A percentile compares a stretch with the other conserved stretches of the same genome.
These are phyloP conservation scores for Andricus curvator DNA, from an alignment of 2,888 invertebrate genomes.

Conservation along the genomic window DNA sequence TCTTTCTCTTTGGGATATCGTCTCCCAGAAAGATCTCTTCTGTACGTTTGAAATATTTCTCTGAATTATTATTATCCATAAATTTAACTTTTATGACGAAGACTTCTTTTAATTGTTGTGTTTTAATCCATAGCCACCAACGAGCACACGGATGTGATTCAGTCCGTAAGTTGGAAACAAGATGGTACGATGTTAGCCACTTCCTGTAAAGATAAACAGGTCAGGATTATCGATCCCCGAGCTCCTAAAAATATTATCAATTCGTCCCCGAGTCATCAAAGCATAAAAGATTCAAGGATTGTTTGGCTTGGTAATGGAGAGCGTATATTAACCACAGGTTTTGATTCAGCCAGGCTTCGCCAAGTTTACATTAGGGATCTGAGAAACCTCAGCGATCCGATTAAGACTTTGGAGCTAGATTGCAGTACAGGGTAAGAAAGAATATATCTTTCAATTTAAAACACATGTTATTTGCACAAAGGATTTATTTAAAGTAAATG, in stretches of 20 bases:
- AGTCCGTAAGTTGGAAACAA: slow-evolving; percentile 93
- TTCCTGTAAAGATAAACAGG: slow-evolving; percentile 94
- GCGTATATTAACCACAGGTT: slow-evolving; percentile 92
- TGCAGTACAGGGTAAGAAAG: slow-evolving; percentile 88
- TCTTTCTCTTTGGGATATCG: slow-evolving; percentile 92
- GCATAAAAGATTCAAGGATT: slow-evolving; percentile 93
- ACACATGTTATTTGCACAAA: no score
- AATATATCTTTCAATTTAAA: slow-evolving; percentile 25
- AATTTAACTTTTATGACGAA: neutral
- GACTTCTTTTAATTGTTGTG: slow-evolving; percentile 11
- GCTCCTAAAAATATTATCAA: slow-evolving; percentile 78
- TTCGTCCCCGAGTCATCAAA: slow-evolving; percentile 89
- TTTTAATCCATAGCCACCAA: slow-evolving; percentile 80
- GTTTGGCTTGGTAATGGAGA: slow-evolving; percentile 94
- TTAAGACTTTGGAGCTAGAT: slow-evolving; percentile 90
- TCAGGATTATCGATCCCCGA: slow-evolving; percentile 92
- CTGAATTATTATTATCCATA: neutral
- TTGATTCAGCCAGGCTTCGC: slow-evolving; percentile 91
- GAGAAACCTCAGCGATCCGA: slow-evolving; percentile 87
- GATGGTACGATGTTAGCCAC: slow-evolving; percentile 91
- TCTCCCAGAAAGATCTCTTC: slow-evolving; percentile 89
- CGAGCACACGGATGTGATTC: slow-evolving; percentile 92
- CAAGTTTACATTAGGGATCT: slow-evolving; percentile 94
- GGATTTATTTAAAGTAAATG: no score
- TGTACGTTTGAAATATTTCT: slow-evolving; percentile 79